Evolutionary conservation across 1,140 invertebrate genomes (phyloP).

Genomic region (Diuraphis noxia): DNA sequence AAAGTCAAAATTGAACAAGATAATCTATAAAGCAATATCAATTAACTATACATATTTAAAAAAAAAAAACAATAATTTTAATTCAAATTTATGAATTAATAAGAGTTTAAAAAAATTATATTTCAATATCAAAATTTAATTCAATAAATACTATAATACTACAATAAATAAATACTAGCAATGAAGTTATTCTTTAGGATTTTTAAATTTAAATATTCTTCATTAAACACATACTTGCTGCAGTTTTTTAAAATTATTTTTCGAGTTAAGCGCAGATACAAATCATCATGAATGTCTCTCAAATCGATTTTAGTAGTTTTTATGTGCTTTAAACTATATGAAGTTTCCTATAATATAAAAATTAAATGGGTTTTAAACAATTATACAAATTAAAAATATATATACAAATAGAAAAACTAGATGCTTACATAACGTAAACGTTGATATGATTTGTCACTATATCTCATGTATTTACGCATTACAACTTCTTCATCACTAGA

Average conservation of each 20-base stretch:
- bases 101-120: neutral
- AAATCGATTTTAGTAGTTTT: conserved; percentile 20
- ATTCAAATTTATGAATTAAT: neutral
- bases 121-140: neutral
- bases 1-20: conserved; percentile 16
- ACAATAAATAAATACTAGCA: too few relatives aligned
- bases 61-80: neutral
- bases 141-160: too few relatives aligned
- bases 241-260: conserved; percentile 19
- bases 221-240: conserved; percentile 4
- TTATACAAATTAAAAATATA: neutral
- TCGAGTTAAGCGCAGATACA: neutral
- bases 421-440: conserved; percentile 4
- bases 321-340: neutral
- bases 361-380: neutral
- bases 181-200: too few relatives aligned
- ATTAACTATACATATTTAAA: neutral
- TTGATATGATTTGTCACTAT: neutral
- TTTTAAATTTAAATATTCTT: neutral
- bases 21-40: neutral
- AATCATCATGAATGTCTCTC: conserved; percentile 15
- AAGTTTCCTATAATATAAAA: neutral
- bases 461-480: neutral
- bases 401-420: neutral
- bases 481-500: neutral